Conservation (phyloP, 2,888 invertebrate species). For the Argyra leucocephala region DNA sequence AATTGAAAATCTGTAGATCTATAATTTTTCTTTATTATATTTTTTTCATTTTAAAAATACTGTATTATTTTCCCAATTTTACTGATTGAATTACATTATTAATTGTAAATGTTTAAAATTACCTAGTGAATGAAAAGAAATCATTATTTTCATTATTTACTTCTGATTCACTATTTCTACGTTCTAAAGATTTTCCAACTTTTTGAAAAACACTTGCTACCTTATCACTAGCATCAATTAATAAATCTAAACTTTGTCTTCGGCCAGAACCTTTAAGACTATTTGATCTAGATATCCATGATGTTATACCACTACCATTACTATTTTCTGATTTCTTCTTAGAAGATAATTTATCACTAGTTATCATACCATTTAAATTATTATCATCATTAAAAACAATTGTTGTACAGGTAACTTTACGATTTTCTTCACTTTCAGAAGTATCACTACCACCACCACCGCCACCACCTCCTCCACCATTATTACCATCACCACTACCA, state of each 20-base stretch:
- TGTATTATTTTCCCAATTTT: too few relatives aligned
- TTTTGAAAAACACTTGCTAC: conserved; percentile 67
- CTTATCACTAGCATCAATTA: conserved; percentile 68
- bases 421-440: conserved; percentile 39
- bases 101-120: conserved; percentile 27
- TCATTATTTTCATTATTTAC: conserved; percentile 42
- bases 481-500: conserved; percentile 23
- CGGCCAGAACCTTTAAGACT: conserved; percentile 42
- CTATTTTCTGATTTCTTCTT: conserved; percentile 46
- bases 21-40: too few relatives aligned
- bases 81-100: neutral
- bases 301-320: conserved; percentile 25
- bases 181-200: conserved; percentile 58
- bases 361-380: conserved; percentile 30
- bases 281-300: conserved; percentile 40
- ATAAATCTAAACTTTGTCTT: conserved; percentile 65
- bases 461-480: neutral
- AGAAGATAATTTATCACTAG: conserved; percentile 35
- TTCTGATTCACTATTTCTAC: conserved; percentile 62
- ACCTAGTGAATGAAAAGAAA: conserved; percentile 43
- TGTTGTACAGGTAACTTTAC: conserved; percentile 42
- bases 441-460: conserved; percentile 31
- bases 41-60: too few relatives aligned
- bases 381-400: conserved; percentile 30
- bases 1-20: too few relatives aligned